Evolutionary conservation across 2,797 vertebrate species (phyloP), one percentile per base, ranked within the genome.

Genomic region (Catharus ustulatus): DNA sequence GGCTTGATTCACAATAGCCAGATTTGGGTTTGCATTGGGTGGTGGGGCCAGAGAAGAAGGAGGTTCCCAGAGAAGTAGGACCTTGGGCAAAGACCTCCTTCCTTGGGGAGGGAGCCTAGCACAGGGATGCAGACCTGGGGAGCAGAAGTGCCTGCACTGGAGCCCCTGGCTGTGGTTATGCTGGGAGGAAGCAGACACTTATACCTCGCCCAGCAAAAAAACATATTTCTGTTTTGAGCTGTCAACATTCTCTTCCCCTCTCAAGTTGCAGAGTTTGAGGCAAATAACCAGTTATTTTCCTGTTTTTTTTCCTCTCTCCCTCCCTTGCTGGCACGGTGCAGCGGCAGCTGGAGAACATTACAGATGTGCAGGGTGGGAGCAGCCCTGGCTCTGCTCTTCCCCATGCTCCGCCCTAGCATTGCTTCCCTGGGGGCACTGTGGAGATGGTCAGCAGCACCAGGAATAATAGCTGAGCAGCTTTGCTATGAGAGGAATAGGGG

Each of bases 401-500:
- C 20, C 0, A 0, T 6, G 3, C 48, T 81, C 73, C 67, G 57
- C 34, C 55, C 71, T 3, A 7, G 36, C 1, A 13, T 15, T 58
- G 12, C 68, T 62, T 78, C 66, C 48, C 30, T 15, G 20, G 51
- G 64, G 78, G 62, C 22, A 48, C 61, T 51, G 38, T 49, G 55
- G 38, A 29, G 69, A 52, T 4, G 4, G 80, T 45, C 77, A 86
- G 46, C 1, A 0, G 69, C 11, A 26, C 45, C 13, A 17, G 62
- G 46, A 79, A 62, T 32, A 0, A 6, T 27, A 75, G n/a, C 77
- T 72, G 45, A 72, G 49, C 42, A 38, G 58, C 32, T 83, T 90
- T 2, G 8, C 64, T 75, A 1, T 22, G 14, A 80, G 57, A 80
- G 48, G 13, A 74, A 40, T 2, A 64, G 46, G 17, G 17, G 63